Evolutionary conservation across 2,888 invertebrate species (phyloP), one percentile per base, ranked within the genome.

Genomic region (Spicauda simplicius): DNA sequence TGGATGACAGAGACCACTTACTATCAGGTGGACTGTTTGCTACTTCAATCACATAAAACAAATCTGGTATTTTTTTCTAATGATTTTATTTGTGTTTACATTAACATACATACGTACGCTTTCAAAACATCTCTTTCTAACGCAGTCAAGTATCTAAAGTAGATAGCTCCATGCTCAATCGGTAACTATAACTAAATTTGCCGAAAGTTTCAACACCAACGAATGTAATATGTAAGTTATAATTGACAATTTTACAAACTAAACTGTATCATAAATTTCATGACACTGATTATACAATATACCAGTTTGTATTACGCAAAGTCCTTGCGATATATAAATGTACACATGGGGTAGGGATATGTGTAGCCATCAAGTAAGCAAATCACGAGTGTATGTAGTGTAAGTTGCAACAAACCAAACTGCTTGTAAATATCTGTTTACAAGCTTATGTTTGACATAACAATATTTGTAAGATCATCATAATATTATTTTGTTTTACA

Each of bases 301-400:
- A 45, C 48, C 58, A 25, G 58, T 48, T 59, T 59, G 48, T n/a
- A 59, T 59, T 59, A 59, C 58, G 58, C 48, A 59, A 59, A 59
- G 10, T 59, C 58, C 41, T 58, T 45, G 19, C 45, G 41, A 19
- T 16, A 58, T 45, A 58, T 37, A 2, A 14, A 45, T 45, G 20
- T 37, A 12, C 18, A 50, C 50, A 50, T 50, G 50, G 50, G 50
- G 50, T 50, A 50, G 50, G 50, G 50, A 50, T 50, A 50, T 50
- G 50, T 50, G 50, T 10, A 18, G 50, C 18, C 50, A n/a, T 50
- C n/a, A 50, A 50, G 45, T 50, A 50, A 50, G 50, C 52, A 41
- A 56, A 45, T 30, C 57, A 48, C 33, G 48, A 52, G 16, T 54
- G 53, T 64, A 60, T 64, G 18, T 50, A 50, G 50, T 50, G 50